Base-by-base conservation (phyloP, 1,140 invertebrate species). In the Tetragnatha versicolor region DNA sequence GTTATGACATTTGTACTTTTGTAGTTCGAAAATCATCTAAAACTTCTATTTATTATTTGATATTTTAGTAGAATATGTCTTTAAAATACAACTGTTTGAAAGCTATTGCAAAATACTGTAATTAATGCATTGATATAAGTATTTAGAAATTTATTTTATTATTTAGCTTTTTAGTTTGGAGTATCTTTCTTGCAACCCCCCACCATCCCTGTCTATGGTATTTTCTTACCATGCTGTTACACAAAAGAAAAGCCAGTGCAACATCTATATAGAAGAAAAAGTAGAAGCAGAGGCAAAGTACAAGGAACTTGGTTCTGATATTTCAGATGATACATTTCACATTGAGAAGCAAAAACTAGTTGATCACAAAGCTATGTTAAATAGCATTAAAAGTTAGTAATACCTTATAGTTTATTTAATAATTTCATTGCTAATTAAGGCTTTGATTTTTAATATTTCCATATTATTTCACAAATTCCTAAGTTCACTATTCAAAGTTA, bases 141-240 rank as follows among this genome's bases (percentile, higher is more conserved):
- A n/a, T n/a, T 68, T 17, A 17, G 31, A 39, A 27, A 9, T 72
- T 39, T 73, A 17, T 37, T 45, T n/a, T n/a, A n/a, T n/a, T n/a
- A n/a, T 45, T 49, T 42, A 77, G 73, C 22, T 65, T 6, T 42
- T 1, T 25, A 77, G 73, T 27, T 42, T 77, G 31, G 58, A 77
- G 5, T 77, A 39, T 14, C 51, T 77, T 25, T 29, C 7, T 14
- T 20, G 31, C 17, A 25, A 65, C 55, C 31, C 45, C 0, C 60
- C 49, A 6, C 73, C 73, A n/a, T 39, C 33, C 14, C 61, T 77
- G 10, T 77, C 73, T 0, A 66, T 77, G 61, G 9, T 77, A 12
- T 77, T 65, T 31, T 77, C 73, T 31, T 65, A 60, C 17, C 22
- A 53, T 51, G 73, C 60, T 22, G 47, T 42, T 12, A 53, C 20